Percentiles rank a stretch among this genome's conserved stretches.
phyloP scores from a whole-genome alignment of 2,888 invertebrate species.

The Drosophila setosimentum region DNA sequence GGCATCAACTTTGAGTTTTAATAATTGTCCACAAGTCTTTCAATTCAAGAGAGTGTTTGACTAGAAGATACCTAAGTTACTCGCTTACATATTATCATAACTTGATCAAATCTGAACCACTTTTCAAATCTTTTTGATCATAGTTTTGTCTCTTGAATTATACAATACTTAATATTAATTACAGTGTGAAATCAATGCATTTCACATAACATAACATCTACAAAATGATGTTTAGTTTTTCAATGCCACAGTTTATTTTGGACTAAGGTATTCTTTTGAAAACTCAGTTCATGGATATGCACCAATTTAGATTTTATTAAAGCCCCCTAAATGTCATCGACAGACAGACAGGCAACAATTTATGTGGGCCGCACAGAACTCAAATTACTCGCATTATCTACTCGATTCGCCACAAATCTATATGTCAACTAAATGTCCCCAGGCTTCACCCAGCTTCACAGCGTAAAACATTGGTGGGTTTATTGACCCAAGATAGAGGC shows the following conservation, averaged over 20 bases:
- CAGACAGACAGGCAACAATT: conserved; percentile 50
- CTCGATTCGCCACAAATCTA: conserved; percentile 71
- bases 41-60: neutral
- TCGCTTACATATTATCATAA: neutral
- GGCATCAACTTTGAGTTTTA: conserved; percentile 27
- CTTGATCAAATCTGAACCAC: neutral
- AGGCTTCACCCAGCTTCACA: conserved; percentile 5
- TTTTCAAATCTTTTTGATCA: neutral
- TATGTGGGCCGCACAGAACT: conserved; percentile 53
- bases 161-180: neutral
- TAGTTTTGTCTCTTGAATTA: neutral
- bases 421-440: conserved; percentile 61
- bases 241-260: neutral
- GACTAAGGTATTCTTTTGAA: neutral
- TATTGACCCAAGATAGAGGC: conserved; percentile 63
- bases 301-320: conserved; percentile 27
- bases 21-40: conserved; percentile 28
- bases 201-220: neutral
- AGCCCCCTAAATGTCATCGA: conserved; percentile 23
- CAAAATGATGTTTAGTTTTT: neutral
- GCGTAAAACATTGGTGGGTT: conserved; percentile 40
- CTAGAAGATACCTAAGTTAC: neutral
- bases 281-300: neutral
- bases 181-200: neutral
- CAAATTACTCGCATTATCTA: conserved; percentile 77